Base-by-base conservation (phyloP, 92 coral and sea anemone genomes). In the Phenganax stokvisi region DNA sequence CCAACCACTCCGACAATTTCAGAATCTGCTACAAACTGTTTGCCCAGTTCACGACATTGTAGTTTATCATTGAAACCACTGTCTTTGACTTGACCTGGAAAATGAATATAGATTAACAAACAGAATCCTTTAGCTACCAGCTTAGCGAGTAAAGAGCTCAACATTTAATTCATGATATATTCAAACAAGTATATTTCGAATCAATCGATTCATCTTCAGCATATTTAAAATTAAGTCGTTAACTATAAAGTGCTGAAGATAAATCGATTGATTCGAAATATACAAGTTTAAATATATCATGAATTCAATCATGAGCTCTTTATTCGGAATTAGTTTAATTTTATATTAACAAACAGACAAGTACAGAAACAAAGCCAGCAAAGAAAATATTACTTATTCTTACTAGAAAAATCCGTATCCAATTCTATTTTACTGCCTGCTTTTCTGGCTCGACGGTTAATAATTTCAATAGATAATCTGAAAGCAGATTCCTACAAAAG, bases 1-100 rank as follows among this genome's bases (percentile, higher is more conserved):
- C 99, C 99, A 0, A 96, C 97, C 10, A 96, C 96, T 28, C 99
- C 99, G 52, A 96, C 99, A 52, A 96, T 86, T 12, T 90, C 85
- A 13, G 92, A 74, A 61, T 96, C 99, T 9, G 94, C 99, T 47
- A 97, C 97, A 17, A 96, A 81, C 79, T 96, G 92, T 77, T 96
- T 96, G 29, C 97, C 99, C 5, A 96, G 93, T 52, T 90, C 85
- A 56, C 89, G 90, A 63, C 99, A 96, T 15, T 90, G 86, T 3
- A 90, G 87, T n/a, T 85, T 57, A 8, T 96, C 97, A 47, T 87
- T 89, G 51, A 81, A 54, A 10, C 99, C 99, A 30, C 91, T 96
- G 88, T 96, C 99, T 87, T 90, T 96, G 65, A 96, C 89, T 89
- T 92, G 87, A 76, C 84, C 99, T 96, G 52, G 6, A 84, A 85